Conservation (phyloP, 2,797 vertebrate species). For the Cyprinella venusta region DNA sequence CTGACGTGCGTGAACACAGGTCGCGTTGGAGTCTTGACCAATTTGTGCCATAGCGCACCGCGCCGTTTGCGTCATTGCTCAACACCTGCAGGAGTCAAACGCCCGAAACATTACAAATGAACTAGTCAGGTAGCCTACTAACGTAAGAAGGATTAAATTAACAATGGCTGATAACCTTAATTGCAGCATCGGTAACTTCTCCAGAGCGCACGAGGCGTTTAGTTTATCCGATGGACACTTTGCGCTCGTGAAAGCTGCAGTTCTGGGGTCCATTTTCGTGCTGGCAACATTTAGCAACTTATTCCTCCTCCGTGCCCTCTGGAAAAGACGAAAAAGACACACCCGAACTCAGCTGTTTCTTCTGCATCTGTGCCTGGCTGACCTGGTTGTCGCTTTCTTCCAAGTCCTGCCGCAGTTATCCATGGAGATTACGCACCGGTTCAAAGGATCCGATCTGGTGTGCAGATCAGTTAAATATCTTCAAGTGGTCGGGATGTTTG, state of each 20-base stretch:
- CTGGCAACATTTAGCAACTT: slow-evolving; percentile 84
- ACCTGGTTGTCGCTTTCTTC: slow-evolving; percentile 86
- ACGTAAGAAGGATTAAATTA: neutral
- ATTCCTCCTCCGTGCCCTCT: slow-evolving; percentile 81
- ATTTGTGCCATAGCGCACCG: slow-evolving; percentile 51
- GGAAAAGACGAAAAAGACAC: slow-evolving; percentile 83
- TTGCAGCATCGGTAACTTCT: slow-evolving; percentile 17
- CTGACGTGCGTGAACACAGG: slow-evolving; percentile 17
- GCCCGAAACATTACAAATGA: neutral
- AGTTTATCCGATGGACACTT: slow-evolving; percentile 50
- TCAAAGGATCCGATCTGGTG: slow-evolving; percentile 81
- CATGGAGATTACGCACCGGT: slow-evolving; percentile 88
- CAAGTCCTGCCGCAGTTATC: slow-evolving; percentile 89
- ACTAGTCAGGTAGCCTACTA: neutral
- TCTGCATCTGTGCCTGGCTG: slow-evolving; percentile 82
- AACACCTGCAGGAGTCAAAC: neutral
- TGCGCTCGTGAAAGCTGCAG: slow-evolving; percentile 74
- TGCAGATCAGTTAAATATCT: slow-evolving; percentile 87
- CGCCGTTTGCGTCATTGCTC: slow-evolving; percentile 33
- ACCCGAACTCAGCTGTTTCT: slow-evolving; percentile 87
- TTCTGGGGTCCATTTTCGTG: slow-evolving; percentile 83
- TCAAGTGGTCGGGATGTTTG: slow-evolving; percentile 90
- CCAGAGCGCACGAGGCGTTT: neutral
- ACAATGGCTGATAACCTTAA: slow-evolving; percentile 21
- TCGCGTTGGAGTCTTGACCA: neutral